Evolutionary conservation across 2,888 invertebrate species (phyloP).

Genomic region (Acronicta aceris): DNA sequence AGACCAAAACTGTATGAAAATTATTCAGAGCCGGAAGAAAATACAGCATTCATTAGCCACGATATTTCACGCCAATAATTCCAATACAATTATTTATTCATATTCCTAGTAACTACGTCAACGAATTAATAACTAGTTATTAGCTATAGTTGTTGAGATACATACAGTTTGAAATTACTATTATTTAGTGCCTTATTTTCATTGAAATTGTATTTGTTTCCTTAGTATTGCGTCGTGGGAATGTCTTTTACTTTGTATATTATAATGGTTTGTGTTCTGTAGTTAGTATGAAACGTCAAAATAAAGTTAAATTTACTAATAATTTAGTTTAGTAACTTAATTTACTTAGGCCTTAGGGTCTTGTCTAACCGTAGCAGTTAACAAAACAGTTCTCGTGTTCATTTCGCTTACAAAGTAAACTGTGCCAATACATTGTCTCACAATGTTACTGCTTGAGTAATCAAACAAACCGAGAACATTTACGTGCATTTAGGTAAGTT

Average conservation of each 20-base stretch:
- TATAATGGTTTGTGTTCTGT: constrained; percentile 42
- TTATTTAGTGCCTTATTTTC: constrained; percentile 63
- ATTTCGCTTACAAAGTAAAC: constrained; percentile 41
- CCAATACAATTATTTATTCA: constrained; percentile 49
- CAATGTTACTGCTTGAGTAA: not conserved
- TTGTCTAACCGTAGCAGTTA: constrained; percentile 17
- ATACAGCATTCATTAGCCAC: constrained; percentile 5
- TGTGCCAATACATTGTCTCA: constrained; percentile 33
- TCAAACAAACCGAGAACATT: constrained; percentile 7
- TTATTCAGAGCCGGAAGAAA: not conserved
- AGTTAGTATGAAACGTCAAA: constrained; percentile 24
- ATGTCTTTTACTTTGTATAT: constrained; percentile 41
- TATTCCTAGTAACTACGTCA: constrained; percentile 44
- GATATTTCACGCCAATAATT: constrained; percentile 45
- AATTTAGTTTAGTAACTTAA: constrained; percentile 51
- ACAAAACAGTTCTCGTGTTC: constrained; percentile 18
- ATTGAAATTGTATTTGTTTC: constrained; percentile 60
- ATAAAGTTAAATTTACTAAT: constrained; percentile 18
- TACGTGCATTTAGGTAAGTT: not conserved
- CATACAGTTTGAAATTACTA: constrained; percentile 61
- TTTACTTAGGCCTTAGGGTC: constrained; percentile 29
- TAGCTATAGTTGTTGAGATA: constrained; percentile 57
- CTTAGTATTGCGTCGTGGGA: constrained; percentile 41
- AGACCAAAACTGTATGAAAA: not conserved
- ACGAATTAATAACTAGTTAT: constrained; percentile 48